Percentiles rank a stretch among this genome's conserved stretches.
phyloP scores from a whole-genome alignment of 1,140 invertebrate genomes.

The Anoplolepis gracilipes region DNA sequence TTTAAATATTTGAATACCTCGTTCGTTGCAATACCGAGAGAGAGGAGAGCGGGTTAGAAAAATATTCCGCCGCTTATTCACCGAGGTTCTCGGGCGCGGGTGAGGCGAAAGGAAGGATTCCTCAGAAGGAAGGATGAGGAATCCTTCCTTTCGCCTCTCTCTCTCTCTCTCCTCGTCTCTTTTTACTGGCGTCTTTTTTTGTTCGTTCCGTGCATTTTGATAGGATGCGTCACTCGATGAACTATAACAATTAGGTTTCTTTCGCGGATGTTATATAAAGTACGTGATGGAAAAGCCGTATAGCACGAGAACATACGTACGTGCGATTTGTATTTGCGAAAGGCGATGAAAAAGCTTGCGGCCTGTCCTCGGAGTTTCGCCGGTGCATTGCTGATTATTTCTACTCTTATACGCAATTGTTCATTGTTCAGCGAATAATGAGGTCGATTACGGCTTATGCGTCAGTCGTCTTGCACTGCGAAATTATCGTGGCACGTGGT shows the following conservation, averaged over 20 bases:
- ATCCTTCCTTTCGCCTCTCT: background rate
- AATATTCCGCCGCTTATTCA: conserved; percentile 80
- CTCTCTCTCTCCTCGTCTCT: background rate
- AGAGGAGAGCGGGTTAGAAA: conserved; percentile 72
- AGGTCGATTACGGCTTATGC: conserved; percentile 72
- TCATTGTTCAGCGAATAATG: conserved; percentile 75
- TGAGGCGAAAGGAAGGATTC: conserved; percentile 40
- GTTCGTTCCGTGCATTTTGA: conserved; percentile 43
- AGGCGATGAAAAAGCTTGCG: conserved; percentile 36
- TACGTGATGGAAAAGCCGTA: conserved; percentile 55
- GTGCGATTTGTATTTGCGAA: conserved; percentile 15
- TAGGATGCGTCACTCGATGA: too few relatives aligned
- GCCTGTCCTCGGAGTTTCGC: conserved; percentile 64
- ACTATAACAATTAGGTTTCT: conserved; percentile 23
- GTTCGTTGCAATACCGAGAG: conserved; percentile 76
- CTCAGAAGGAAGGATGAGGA: too few relatives aligned
- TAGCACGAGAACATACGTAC: conserved; percentile 13
- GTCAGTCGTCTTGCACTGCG: conserved; percentile 67
- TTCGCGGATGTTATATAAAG: conserved; percentile 14
- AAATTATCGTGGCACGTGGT: conserved; percentile 54
- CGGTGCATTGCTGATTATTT: conserved; percentile 70
- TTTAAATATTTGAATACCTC: conserved; percentile 85
- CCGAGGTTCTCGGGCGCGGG: conserved; percentile 40
- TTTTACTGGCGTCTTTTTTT: background rate
- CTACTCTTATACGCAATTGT: conserved; percentile 73